A percentile compares a stretch with the other conserved stretches of the same genome.
Evolutionary conservation across 2,888 invertebrate genomes (phyloP).

Genomic region (Romanomermis culicivorax): DNA sequence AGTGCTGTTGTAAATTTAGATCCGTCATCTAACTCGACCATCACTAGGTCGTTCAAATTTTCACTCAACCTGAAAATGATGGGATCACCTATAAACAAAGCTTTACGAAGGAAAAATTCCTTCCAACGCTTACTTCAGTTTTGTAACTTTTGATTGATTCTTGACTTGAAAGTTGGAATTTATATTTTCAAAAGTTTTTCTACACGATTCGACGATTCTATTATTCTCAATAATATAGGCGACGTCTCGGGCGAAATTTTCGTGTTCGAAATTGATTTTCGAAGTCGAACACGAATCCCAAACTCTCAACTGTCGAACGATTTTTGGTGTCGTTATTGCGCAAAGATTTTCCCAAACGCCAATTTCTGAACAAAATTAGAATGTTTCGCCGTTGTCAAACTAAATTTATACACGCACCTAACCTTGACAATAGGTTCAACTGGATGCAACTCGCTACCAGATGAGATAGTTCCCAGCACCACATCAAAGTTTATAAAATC

Average conservation of each 20-base stretch:
- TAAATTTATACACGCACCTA: neutral
- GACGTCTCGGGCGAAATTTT: conserved; percentile 48
- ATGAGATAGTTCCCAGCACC: too few relatives aligned
- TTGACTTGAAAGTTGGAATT: too few relatives aligned
- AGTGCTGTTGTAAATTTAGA: conserved; percentile 30
- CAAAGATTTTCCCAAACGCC: neutral
- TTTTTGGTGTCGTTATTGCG: neutral
- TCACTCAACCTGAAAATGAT: neutral
- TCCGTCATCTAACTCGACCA: conserved; percentile 29
- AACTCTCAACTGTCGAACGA: conserved; percentile 39
- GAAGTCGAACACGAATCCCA: conserved; percentile 84
- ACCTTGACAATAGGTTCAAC: too few relatives aligned
- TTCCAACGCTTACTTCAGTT: too few relatives aligned
- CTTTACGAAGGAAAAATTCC: too few relatives aligned
- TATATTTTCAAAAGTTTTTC: conserved; percentile 41
- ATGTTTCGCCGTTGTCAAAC: neutral
- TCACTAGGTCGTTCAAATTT: conserved; percentile 21
- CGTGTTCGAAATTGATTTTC: conserved; percentile 58
- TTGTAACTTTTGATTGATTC: too few relatives aligned
- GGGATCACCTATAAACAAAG: too few relatives aligned
- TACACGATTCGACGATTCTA: conserved; percentile 47
- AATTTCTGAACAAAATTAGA: conserved; percentile 9
- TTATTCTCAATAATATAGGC: conserved; percentile 88
- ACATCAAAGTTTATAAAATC: too few relatives aligned
- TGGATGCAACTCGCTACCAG: too few relatives aligned